Evolutionary conservation across 2,888 invertebrate genomes (phyloP), one percentile per base, ranked within the genome.

Genomic region (Hemicrepidius hirtus): DNA sequence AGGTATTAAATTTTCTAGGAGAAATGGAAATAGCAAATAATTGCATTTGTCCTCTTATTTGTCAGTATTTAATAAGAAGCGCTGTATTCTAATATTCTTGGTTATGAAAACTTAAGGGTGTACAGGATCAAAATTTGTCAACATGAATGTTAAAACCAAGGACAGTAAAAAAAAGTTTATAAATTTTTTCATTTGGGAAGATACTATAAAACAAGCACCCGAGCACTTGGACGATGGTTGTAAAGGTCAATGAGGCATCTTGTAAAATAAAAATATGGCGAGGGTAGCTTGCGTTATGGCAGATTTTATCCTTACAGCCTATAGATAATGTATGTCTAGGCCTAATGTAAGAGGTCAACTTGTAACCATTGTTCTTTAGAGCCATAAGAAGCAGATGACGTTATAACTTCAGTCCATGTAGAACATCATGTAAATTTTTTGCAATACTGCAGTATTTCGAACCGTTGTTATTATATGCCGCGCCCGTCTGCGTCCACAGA

Each of bases 361-460:
- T 76, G 68, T 74, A 63, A 68, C 69, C 68, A 73, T 66, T 69
- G 74, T 57, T 60, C 69, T 69, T 68, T 67, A 60, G 64, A 50
- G 73, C 74, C 68, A 76, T 78, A 76, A 78, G 74, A 74, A 71
- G 62, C 78, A 78, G 71, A 71, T 77, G 78, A 68, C 74, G 78
- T 75, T 73, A 64, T 75, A 69, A 70, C 75, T 74, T 74, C 72
- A 71, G 74, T 72, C 71, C 75, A 75, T 74, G 74, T 74, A 68
- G 69, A 69, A 75, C 76, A 76, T 76, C 76, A 77, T 77, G 76
- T 74, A 78, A 78, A 78, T 78, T 78, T 78, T 78, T 78, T 78
- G 78, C 78, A 75, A 75, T 78, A 76, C 76, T 71, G 77, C 77
- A 75, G 74, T 76, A 78, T 77, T 75, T 75, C 63, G 70, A 71